Percentiles rank a stretch among this genome's conserved stretches.
These are phyloP conservation scores for Champsocephalus gunnari DNA, from an alignment of 2,797 vertebrate species.

Conservation along the genomic window DNA sequence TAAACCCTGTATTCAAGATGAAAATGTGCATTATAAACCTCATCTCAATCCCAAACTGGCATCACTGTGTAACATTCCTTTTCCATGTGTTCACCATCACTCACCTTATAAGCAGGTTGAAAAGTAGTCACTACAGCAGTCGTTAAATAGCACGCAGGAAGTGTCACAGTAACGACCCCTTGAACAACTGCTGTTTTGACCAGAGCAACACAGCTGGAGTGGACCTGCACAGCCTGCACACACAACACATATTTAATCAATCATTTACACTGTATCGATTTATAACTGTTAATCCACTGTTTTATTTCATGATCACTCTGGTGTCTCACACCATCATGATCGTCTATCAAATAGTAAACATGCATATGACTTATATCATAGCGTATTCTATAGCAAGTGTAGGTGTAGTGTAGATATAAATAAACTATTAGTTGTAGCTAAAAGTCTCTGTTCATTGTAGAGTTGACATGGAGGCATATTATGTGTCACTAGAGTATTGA, in stretches of 20 bases:
- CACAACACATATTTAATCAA: conserved; percentile 1
- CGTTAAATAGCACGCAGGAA: rapidly evolving
- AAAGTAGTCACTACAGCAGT: conserved; percentile 68
- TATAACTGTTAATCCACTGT: background rate
- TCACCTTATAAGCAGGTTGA: conserved; percentile 59
- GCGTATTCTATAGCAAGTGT: background rate
- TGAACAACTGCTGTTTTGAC: background rate
- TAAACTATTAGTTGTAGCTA: background rate
- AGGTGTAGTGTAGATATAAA: background rate
- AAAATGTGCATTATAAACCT: conserved; percentile 1
- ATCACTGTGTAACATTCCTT: background rate
- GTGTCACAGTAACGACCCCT: conserved; percentile 70
- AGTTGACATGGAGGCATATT: background rate
- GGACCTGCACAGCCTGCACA: conserved; percentile 68
- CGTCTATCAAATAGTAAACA: background rate
- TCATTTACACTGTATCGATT: background rate
- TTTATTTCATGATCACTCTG: background rate
- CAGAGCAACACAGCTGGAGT: conserved; percentile 68
- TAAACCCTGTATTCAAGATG: background rate
- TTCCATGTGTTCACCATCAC: background rate
- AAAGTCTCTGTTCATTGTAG: background rate
- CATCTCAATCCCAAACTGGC: background rate
- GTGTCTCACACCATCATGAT: background rate
- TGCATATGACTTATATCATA: background rate
- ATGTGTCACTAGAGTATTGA: background rate